Percentiles rank a stretch among this genome's conserved stretches.
Evolutionary conservation across 2,888 invertebrate species (phyloP).

Genomic region (Tetragnatha montana): DNA sequence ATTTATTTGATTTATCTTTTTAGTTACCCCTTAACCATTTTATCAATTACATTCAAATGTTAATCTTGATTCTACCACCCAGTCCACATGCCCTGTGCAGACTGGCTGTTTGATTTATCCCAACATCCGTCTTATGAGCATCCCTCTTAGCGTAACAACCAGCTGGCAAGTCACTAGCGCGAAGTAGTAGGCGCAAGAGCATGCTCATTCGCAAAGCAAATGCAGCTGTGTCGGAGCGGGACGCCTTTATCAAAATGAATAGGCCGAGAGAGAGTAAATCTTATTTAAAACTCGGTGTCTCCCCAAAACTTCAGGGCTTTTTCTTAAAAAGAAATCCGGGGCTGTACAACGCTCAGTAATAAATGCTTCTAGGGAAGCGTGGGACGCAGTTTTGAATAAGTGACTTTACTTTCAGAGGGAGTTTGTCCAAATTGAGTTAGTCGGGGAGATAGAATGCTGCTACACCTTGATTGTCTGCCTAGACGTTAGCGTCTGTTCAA

Average conservation of each 20-base stretch:
- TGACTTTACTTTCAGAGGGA: slow-evolving; percentile 3
- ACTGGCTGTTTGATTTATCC: too few relatives aligned
- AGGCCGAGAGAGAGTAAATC: slow-evolving; percentile 36
- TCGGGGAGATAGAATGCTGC: background rate
- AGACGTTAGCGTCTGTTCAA: too few relatives aligned
- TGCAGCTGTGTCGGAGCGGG: background rate
- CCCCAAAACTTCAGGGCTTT: slow-evolving; percentile 23
- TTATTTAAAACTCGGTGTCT: slow-evolving; percentile 47
- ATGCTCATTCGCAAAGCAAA: slow-evolving; percentile 7
- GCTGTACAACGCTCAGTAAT: slow-evolving; percentile 14
- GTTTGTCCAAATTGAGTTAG: background rate
- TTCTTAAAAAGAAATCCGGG: slow-evolving; percentile 1
- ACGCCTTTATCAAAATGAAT: slow-evolving; percentile 58
- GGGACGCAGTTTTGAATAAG: background rate
- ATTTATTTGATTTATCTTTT: too few relatives aligned
- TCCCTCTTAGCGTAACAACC: too few relatives aligned
- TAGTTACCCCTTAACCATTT: background rate
- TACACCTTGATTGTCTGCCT: background rate
- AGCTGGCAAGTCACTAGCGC: too few relatives aligned
- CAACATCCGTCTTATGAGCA: too few relatives aligned
- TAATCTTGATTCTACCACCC: too few relatives aligned
- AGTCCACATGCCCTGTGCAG: too few relatives aligned
- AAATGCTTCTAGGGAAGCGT: slow-evolving; percentile 4
- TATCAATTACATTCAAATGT: too few relatives aligned
- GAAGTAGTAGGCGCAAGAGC: background rate